These are phyloP conservation scores for Elaphurus davidianus DNA, from an alignment of 2,113 vertebrate species.

Conservation along the genomic window DNA sequence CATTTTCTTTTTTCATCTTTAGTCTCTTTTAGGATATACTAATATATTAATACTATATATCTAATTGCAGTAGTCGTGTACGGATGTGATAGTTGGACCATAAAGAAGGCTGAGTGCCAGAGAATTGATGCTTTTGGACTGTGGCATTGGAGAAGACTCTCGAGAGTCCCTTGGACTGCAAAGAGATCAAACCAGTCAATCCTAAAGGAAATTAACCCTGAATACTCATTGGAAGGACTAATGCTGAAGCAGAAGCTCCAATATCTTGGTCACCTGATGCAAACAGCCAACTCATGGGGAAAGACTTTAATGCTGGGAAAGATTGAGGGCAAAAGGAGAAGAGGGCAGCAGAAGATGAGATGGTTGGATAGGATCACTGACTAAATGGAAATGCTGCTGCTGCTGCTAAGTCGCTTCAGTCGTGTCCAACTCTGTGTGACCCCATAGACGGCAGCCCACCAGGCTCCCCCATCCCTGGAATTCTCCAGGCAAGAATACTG, in stretches of 20 bases:
- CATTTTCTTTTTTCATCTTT: not conserved
- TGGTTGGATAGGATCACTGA: not conserved
- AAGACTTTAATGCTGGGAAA: not conserved
- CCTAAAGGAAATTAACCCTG: not conserved
- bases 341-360: not conserved
- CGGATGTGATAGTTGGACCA: not conserved
- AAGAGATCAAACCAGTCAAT: not conserved
- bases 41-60: not conserved
- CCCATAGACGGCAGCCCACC: too few relatives aligned
- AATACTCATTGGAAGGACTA: not conserved
- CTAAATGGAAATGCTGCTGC: not conserved
- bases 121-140: not conserved
- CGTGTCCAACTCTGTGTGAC: too few relatives aligned
- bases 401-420: too few relatives aligned
- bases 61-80: not conserved
- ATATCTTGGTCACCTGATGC: not conserved
- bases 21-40: not conserved
- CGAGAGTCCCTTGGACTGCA: not conserved
- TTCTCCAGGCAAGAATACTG: too few relatives aligned
- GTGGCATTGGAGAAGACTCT: not conserved
- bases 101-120: accelerated
- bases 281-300: not conserved
- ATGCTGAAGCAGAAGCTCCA: not conserved
- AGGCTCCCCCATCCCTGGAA: too few relatives aligned
- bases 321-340: not conserved